Base-by-base conservation (phyloP, 2,888 invertebrate genomes). In the Euzophera pinguis region DNA sequence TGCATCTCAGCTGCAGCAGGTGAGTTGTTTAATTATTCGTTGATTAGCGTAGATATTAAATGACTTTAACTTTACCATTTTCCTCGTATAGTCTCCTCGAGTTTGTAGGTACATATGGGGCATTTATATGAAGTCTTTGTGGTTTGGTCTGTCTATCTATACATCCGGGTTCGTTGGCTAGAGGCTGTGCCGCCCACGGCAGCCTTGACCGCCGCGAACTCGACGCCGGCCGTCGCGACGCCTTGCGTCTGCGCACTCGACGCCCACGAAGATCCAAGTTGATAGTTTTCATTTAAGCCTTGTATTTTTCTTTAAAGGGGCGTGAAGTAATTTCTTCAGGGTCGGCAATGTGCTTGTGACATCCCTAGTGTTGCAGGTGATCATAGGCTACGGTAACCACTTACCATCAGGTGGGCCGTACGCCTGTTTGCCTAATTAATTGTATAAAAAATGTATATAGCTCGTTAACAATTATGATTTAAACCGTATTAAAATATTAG, bases 191-290 rank as follows among this genome's bases (percentile, higher is more conserved):
- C 80, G 84, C 87, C 87, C 81, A 84, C 86, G 68, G 63, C 67
- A 80, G 73, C 89, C 89, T 89, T 88, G 89, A 88, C 89, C 89
- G 85, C 71, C 51, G 62, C 76, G 81, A 81, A 80, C 83, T 73
- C 73, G 57, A 59, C 53, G 45, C 53, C 50, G 51, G 35, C 48
- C 35, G 51, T 13, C 42, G 51, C 49, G 39, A 29, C 39, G 49
- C 13, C 49, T 12, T 12, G 14, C 49, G 49, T n/a, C 48, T 38
- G 37, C 37, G 48, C 37, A 37, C 34, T 32, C 7, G n/a, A 48
- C 37, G 38, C 38, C 22, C 17, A 29, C 38, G 12, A 12, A 45
- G 14, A 45, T 45, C 32, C 16, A 32, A 22, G 22, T 22, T 3
- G 22, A 22, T 22, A 22, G 5, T 5, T 22, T 22, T 5, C 5